Evolutionary conservation across 1,140 invertebrate species (phyloP).

Genomic region (Drosophila albomicans): DNA sequence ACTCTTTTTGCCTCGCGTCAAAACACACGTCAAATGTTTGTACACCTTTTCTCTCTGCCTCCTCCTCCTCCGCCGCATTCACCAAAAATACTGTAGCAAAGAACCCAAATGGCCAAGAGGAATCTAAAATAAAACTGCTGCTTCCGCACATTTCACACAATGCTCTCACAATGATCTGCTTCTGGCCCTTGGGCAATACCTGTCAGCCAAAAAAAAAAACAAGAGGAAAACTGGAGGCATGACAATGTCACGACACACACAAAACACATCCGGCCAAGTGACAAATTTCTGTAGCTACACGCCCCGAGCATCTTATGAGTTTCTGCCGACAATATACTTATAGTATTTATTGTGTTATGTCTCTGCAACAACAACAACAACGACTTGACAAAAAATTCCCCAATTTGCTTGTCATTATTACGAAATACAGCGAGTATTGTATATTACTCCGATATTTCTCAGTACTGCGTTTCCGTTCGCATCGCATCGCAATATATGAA

Average conservation of each 20-base stretch:
- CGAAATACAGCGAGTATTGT: slow-evolving; percentile 43
- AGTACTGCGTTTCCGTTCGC: slow-evolving; percentile 59
- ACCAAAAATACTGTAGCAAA: slow-evolving; percentile 4
- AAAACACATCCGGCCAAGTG: slow-evolving; percentile 81
- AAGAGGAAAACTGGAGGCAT: slow-evolving; percentile 43
- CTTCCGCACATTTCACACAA: slow-evolving; percentile 71
- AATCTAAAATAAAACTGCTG: slow-evolving; percentile 62
- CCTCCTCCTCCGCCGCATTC: neutral
- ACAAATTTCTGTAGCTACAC: slow-evolving; percentile 66
- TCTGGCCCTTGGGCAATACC: slow-evolving; percentile 59
- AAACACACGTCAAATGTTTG: slow-evolving; percentile 83
- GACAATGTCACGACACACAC: slow-evolving; percentile 72
- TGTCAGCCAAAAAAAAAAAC: slow-evolving; percentile 54
- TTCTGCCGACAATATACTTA: slow-evolving; percentile 38
- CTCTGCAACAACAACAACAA: neutral
- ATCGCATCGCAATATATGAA: slow-evolving; percentile 35
- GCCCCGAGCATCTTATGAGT: slow-evolving; percentile 41
- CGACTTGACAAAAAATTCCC: slow-evolving; percentile 56
- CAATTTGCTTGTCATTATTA: slow-evolving; percentile 71
- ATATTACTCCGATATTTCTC: slow-evolving; percentile 17
- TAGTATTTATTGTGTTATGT: slow-evolving; percentile 5
- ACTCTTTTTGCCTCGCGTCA: slow-evolving; percentile 74
- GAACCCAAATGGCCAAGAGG: slow-evolving; percentile 39
- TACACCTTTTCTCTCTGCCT: slow-evolving; percentile 42
- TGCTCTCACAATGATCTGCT: slow-evolving; percentile 33